These are phyloP conservation scores for Pseudeuparius sepicola DNA, from an alignment of 2,888 invertebrate genomes.

Conservation along the genomic window DNA sequence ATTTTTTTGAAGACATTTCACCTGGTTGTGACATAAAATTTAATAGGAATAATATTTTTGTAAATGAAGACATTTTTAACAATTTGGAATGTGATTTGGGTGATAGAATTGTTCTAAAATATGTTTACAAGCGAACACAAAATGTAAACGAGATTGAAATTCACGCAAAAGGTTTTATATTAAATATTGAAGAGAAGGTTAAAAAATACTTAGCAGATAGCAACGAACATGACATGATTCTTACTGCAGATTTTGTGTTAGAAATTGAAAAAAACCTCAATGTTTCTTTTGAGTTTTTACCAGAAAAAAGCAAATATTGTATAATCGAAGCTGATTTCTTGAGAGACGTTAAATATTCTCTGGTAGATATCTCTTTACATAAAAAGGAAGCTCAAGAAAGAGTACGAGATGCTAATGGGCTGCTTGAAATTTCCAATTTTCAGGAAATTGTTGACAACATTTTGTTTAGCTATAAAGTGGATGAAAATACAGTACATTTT, in stretches of 20 bases:
- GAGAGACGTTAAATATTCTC: conserved; percentile 40
- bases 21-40: too few relatives aligned
- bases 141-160: conserved; percentile 43
- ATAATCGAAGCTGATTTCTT: conserved; percentile 45
- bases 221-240: conserved; percentile 41
- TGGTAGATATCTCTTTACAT: conserved; percentile 22
- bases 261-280: conserved; percentile 35
- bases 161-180: conserved; percentile 28
- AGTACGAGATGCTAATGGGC: too few relatives aligned
- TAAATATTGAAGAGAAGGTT: conserved; percentile 40
- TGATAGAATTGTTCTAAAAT: conserved; percentile 44
- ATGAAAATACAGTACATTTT: too few relatives aligned
- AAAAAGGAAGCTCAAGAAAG: too few relatives aligned
- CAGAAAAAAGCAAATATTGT: conserved; percentile 42
- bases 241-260: conserved; percentile 46
- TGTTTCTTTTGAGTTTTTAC: conserved; percentile 35
- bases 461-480: too few relatives aligned
- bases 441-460: conserved; percentile 41
- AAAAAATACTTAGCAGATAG: conserved; percentile 44
- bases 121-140: conserved; percentile 20
- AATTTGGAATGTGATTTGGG: conserved; percentile 48
- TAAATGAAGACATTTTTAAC: too few relatives aligned
- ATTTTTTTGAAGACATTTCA: conserved; percentile 33
- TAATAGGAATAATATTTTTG: too few relatives aligned
- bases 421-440: conserved; percentile 38